These are phyloP conservation scores for Erythrolamprus reginae DNA, from an alignment of 2,113 vertebrate genomes.

Conservation along the genomic window DNA sequence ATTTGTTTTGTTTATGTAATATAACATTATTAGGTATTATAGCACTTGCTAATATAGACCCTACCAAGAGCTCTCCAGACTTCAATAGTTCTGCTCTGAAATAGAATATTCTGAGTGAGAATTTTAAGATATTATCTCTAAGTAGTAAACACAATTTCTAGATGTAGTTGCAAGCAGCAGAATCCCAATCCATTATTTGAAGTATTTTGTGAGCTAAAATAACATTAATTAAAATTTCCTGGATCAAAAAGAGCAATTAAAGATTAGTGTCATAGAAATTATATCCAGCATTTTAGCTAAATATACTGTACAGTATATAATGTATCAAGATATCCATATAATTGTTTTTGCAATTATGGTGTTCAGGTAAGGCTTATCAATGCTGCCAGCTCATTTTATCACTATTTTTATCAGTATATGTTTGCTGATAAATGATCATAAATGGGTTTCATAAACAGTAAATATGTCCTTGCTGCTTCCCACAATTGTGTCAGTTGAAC, in stretches of 20 bases:
- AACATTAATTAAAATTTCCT: slow-evolving; percentile 16
- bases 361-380: slow-evolving; percentile 73
- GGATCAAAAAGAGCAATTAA: slow-evolving; percentile 50
- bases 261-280: slow-evolving; percentile 62
- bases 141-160: slow-evolving; percentile 49
- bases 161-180: slow-evolving; percentile 35
- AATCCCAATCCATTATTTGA: slow-evolving; percentile 56
- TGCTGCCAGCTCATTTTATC: slow-evolving; percentile 49
- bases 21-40: neutral
- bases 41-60: neutral
- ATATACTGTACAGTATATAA: slow-evolving; percentile 45
- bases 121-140: slow-evolving; percentile 40
- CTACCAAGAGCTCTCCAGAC: neutral
- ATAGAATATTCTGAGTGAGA: neutral
- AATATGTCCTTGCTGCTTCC: slow-evolving; percentile 64
- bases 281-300: slow-evolving; percentile 49
- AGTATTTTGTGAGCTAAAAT: slow-evolving; percentile 53
- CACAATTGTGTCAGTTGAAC: slow-evolving; percentile 45
- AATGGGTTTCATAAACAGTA: slow-evolving; percentile 93
- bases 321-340: slow-evolving; percentile 65
- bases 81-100: neutral
- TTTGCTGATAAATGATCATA: slow-evolving; percentile 71
- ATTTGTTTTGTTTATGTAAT: neutral
- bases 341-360: slow-evolving; percentile 67
- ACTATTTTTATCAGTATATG: slow-evolving; percentile 73